Percentiles rank a stretch among this genome's conserved stretches.
Conservation (phyloP, 92 coral and sea anemone genomes). For the Umimayanthus chanpuru region DNA sequence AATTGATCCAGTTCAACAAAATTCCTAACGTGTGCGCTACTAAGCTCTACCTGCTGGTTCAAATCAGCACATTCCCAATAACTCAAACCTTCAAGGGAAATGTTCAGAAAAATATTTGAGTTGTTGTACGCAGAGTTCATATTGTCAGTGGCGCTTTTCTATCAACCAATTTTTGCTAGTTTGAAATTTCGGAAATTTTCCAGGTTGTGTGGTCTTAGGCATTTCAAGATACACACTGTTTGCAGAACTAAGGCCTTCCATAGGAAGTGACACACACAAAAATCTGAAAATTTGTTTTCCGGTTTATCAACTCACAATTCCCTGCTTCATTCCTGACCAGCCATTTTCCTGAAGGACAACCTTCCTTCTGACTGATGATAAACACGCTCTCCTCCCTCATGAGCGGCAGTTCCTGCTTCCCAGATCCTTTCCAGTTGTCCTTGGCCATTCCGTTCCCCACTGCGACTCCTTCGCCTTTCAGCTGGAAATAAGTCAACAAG, state of each 20-base stretch:
- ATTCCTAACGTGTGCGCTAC: too few relatives aligned
- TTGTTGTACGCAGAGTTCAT: too few relatives aligned
- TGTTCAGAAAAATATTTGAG: too few relatives aligned
- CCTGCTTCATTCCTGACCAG: constrained; percentile 75
- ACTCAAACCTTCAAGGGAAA: too few relatives aligned
- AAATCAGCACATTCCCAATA: too few relatives aligned
- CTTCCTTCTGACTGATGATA: constrained; percentile 56
- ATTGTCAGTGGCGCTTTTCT: too few relatives aligned
- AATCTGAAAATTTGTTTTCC: neutral
- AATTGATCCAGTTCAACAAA: neutral
- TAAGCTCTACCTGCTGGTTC: neutral
- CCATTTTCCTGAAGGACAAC: constrained; percentile 79
- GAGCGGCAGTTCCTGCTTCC: constrained; percentile 73
- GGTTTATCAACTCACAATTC: constrained; percentile 64
- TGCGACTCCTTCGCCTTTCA: constrained; percentile 67
- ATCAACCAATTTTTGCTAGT: too few relatives aligned
- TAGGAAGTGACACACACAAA: too few relatives aligned
- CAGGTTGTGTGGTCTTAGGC: too few relatives aligned
- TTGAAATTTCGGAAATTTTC: too few relatives aligned
- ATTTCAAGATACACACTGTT: too few relatives aligned
- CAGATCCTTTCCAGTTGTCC: constrained; percentile 61
- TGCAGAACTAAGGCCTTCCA: too few relatives aligned
- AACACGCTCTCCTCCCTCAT: constrained; percentile 49
- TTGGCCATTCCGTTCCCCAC: constrained; percentile 58
- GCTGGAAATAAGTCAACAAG: constrained; percentile 29